Conservation (phyloP, 2,113 vertebrate species). For the Calcarius ornatus region DNA sequence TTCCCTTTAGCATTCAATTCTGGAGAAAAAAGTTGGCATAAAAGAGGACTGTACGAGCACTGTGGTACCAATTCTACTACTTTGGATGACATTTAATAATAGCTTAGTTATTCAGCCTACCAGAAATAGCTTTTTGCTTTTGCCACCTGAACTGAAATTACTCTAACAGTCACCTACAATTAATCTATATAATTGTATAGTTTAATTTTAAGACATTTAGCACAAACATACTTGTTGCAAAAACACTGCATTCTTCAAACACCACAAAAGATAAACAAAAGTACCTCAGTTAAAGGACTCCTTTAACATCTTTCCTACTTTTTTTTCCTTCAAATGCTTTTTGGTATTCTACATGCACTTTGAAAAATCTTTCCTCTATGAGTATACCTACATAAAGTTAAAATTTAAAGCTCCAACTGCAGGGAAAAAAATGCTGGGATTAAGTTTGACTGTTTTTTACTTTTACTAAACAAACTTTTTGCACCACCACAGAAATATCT, state of each 20-base stretch:
- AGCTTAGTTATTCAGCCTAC: neutral
- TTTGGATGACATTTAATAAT: neutral
- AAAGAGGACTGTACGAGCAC: neutral
- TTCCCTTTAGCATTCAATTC: neutral
- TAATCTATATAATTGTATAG: neutral
- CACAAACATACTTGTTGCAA: neutral
- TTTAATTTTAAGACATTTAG: neutral
- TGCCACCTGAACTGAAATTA: neutral
- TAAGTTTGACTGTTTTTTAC: neutral
- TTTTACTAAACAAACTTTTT: neutral
- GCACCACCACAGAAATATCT: neutral
- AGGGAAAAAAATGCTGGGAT: neutral
- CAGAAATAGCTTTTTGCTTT: neutral
- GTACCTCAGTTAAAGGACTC: neutral
- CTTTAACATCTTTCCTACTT: no score
- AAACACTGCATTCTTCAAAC: neutral
- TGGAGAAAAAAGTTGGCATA: neutral
- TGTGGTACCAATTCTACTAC: neutral
- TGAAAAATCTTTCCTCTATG: neutral
- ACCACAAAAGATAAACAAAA: fast-evolving
- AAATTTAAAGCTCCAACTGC: neutral
- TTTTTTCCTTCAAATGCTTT: neutral
- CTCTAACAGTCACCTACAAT: neutral
- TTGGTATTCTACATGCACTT: no score
- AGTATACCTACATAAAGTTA: neutral